Percentiles rank a stretch among this genome's conserved stretches.
Evolutionary conservation across 2,888 invertebrate species (phyloP).

Genomic region (Volucella inflata): DNA sequence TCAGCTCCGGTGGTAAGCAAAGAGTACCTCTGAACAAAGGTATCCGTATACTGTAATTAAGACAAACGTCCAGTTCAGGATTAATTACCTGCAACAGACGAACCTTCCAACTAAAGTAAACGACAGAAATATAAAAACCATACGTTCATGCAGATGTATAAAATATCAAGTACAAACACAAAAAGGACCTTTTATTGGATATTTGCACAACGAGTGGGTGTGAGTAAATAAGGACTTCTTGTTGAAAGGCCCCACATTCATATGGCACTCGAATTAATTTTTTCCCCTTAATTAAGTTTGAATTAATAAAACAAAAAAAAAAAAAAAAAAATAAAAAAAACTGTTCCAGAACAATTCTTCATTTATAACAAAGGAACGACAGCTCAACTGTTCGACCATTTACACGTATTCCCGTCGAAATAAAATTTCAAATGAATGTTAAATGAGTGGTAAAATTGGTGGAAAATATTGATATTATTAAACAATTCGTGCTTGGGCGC

Average conservation of each 20-base stretch:
- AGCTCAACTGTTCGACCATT: slow-evolving; percentile 4
- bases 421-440: slow-evolving; percentile 62
- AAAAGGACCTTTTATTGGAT: slow-evolving; percentile 40
- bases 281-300: slow-evolving; percentile 66
- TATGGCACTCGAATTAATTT: slow-evolving; percentile 48
- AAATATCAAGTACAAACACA: slow-evolving; percentile 10
- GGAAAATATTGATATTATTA: slow-evolving; percentile 71
- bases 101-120: slow-evolving; percentile 40
- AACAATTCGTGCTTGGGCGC: slow-evolving; percentile 67
- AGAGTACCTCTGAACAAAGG: slow-evolving; percentile 58
- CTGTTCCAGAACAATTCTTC: slow-evolving; percentile 19
- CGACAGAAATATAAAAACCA: slow-evolving; percentile 33
- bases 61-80: slow-evolving; percentile 55
- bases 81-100: slow-evolving; percentile 65
- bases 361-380: slow-evolving; percentile 1
- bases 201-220: slow-evolving; percentile 50
- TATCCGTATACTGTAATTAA: slow-evolving; percentile 61
- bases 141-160: slow-evolving; percentile 36
- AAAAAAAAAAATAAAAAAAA: slow-evolving; percentile 2
- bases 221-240: slow-evolving; percentile 47
- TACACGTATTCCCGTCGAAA: slow-evolving; percentile 35
- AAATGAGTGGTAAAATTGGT: slow-evolving; percentile 67
- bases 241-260: slow-evolving; percentile 12
- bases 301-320: slow-evolving; percentile 27
- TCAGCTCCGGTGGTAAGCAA: slow-evolving; percentile 15